A percentile compares a stretch with the other conserved stretches of the same genome.
Evolutionary conservation across 2,797 vertebrate species (phyloP).

Genomic region (Pampus argenteus): DNA sequence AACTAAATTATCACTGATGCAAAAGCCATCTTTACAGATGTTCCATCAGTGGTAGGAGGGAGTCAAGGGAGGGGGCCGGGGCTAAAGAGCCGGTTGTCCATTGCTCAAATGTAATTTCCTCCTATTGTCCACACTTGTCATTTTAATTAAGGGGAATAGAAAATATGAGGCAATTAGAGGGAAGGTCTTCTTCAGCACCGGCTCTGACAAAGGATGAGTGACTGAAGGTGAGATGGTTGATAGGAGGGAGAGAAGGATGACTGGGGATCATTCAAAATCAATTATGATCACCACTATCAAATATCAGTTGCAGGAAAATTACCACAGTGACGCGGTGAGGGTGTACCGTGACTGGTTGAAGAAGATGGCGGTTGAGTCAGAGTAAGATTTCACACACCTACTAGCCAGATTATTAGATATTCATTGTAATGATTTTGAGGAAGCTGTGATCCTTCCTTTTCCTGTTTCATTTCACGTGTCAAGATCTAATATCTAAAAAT

Average conservation of each 20-base stretch:
- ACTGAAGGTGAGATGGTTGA: slow-evolving; percentile 2
- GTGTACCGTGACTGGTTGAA: neutral
- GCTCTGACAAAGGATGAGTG: slow-evolving; percentile 30
- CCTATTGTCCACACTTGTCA: slow-evolving; percentile 70
- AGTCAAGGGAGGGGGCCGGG: slow-evolving; percentile 5
- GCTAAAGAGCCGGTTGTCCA: slow-evolving; percentile 58
- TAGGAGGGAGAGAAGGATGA: neutral
- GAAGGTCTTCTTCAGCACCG: slow-evolving; percentile 61
- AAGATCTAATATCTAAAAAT: neutral
- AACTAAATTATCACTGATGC: slow-evolving; percentile 78
- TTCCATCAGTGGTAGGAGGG: slow-evolving; percentile 37
- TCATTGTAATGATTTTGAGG: neutral
- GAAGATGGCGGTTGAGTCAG: neutral
- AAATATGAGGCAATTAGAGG: slow-evolving; percentile 72
- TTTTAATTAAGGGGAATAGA: slow-evolving; percentile 76
- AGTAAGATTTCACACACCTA: neutral
- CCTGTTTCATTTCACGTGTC: neutral
- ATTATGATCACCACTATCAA: slow-evolving; percentile 12
- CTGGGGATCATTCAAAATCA: slow-evolving; percentile 15
- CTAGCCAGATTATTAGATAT: neutral
- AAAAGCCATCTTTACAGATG: slow-evolving; percentile 80
- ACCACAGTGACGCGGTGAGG: neutral
- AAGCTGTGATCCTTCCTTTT: neutral
- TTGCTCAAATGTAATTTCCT: slow-evolving; percentile 77
- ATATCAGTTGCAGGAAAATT: slow-evolving; percentile 14